Conservation (phyloP, 2,113 vertebrate species). For the Aptenodytes forsteri region DNA sequence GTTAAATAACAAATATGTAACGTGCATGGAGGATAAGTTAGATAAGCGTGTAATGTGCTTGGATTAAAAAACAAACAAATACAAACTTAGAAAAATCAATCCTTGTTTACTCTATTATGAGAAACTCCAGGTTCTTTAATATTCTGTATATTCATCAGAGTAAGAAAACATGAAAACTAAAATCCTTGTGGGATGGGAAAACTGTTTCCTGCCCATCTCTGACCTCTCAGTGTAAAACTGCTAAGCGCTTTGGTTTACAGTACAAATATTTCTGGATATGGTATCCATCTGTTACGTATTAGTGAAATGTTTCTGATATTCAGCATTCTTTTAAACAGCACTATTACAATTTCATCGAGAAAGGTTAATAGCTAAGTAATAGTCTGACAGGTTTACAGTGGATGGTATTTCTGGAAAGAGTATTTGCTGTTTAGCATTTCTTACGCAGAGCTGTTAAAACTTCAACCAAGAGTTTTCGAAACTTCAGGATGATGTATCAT, state of each 20-base stretch:
- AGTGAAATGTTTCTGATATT: slow-evolving; percentile 66
- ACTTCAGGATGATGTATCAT: slow-evolving; percentile 36
- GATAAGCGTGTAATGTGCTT: not conserved
- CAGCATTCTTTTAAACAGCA: slow-evolving; percentile 56
- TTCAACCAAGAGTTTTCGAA: slow-evolving; percentile 4
- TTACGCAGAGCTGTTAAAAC: slow-evolving; percentile 49
- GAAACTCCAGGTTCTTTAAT: slow-evolving; percentile 20
- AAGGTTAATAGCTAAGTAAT: slow-evolving; percentile 61
- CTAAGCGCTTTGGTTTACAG: slow-evolving; percentile 53
- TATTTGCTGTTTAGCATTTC: slow-evolving; percentile 61
- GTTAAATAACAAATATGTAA: not conserved
- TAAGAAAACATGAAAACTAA: slow-evolving; percentile 35
- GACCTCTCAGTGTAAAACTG: slow-evolving; percentile 56
- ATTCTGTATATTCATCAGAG: slow-evolving; percentile 29
- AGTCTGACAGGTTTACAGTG: slow-evolving; percentile 58
- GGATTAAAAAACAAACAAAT: not conserved
- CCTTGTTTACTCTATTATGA: not conserved
- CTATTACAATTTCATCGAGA: slow-evolving; percentile 51
- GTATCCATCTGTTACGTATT: slow-evolving; percentile 65
- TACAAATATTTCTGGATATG: slow-evolving; percentile 63
- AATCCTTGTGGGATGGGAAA: slow-evolving; percentile 53
- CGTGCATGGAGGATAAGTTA: not conserved
- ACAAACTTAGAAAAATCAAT: not conserved
- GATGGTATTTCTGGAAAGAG: slow-evolving; percentile 55
- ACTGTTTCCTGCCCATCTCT: slow-evolving; percentile 62